Conservation (phyloP, 2,113 vertebrate species). For the Ariopsis seemanni region DNA sequence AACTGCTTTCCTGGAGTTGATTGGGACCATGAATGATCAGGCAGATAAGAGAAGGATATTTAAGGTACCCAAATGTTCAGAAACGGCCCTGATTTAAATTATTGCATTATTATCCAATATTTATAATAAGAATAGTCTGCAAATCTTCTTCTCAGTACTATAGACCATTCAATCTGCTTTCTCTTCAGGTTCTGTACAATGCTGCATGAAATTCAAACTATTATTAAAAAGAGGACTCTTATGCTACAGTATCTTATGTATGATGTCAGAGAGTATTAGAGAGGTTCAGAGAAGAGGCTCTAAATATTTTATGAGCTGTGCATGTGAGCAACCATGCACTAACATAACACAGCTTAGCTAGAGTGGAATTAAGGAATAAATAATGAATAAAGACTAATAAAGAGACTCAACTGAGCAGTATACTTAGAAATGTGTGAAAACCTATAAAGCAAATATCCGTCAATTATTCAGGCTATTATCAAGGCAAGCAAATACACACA, state of each 20-base stretch:
- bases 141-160: neutral
- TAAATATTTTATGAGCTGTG: conserved; percentile 16
- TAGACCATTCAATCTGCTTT: neutral
- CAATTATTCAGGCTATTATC: neutral
- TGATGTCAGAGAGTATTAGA: neutral
- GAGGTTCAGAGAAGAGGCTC: neutral
- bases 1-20: neutral
- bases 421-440: neutral
- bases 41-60: neutral
- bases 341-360: neutral
- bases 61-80: neutral
- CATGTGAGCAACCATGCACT: neutral
- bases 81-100: neutral
- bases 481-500: neutral
- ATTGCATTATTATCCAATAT: neutral
- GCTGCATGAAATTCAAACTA: neutral
- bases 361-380: neutral
- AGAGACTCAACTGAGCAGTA: neutral
- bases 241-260: neutral
- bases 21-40: neutral
- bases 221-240: neutral
- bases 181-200: neutral
- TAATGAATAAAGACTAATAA: neutral
- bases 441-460: neutral
- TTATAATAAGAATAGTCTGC: neutral